Evolutionary conservation across 2,113 vertebrate species (phyloP), one percentile per base, ranked within the genome.

Genomic region (Psittacus erithacus): DNA sequence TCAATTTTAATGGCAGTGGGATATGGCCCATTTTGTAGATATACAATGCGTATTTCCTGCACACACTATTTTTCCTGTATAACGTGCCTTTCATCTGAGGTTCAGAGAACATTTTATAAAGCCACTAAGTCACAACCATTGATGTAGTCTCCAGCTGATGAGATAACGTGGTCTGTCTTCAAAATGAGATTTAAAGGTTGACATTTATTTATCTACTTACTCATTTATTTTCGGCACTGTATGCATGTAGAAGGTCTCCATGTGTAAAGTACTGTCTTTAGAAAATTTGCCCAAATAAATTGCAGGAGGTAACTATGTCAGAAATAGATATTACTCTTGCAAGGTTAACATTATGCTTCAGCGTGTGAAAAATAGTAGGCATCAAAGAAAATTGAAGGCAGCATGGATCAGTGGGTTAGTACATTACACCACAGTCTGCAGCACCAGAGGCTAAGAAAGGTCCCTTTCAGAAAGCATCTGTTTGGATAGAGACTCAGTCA

Each of bases 21-120:
- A 96, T 91, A 93, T 95, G 91, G 94, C 93, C 93, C 91, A 91
- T 95, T 96, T 91, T 96, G 84, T 87, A 85, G 94, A 95, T 93
- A 87, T 65, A 96, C 95, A 92, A 82, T 91, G 84, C 78, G 44
- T 90, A 93, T 95, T 95, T 91, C 74, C 93, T 87, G 74, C 84
- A 73, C 70, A 70, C 41, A 17, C 75, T 41, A 28, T 75, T 80
- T 86, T 85, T 57, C 1, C 5, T 53, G 78, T 77, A 7, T 67
- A 91, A 77, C 6, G 3, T 63, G 73, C 73, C 63, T 76, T 90
- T 90, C 85, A 43, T 43, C 46, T 33, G 7, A 92, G 84, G 20
- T 74, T 92, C 3, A 6, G 77, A 23, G 69, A 64, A 52, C 38
- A 74, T 76, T 91, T 92, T 87, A 62, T 79, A 79, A 92, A 95